Base-by-base conservation (phyloP, 1,140 invertebrate genomes). In the Trissolcus basalis region DNA sequence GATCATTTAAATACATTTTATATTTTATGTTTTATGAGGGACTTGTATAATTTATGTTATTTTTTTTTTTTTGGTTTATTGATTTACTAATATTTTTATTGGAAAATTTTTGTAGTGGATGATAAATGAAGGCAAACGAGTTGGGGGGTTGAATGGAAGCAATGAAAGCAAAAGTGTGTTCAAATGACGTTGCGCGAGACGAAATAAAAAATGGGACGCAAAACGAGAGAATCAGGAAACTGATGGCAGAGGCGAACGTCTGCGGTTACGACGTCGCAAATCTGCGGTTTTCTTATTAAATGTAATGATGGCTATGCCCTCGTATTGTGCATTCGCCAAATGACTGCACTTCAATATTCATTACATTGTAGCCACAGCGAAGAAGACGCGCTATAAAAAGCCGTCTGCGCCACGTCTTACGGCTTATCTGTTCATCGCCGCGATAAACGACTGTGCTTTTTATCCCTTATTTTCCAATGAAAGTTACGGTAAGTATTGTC, bases 221-320 rank as follows among this genome's bases (percentile, higher is more conserved):
- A 19, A 67, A 59, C 63, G 44, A 19, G 47, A 47, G 69, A 72
- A 73, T 73, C 64, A 77, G 73, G 69, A 79, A 79, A 69, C 63
- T 64, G 59, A 65, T 63, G 50, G 55, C 12, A 63, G 35, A 67
- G 68, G 67, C 70, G 55, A 65, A 63, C 43, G 73, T 60, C 64
- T 78, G 55, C 55, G 54, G 69, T 48, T 65, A 45, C 71, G 69
- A 74, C 81, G 71, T 80, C 78, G 80, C 81, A 83, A 80, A 83
- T 82, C 78, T 87, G 86, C 87, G 87, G 87, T 87, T 88, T 85
- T 81, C 82, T 84, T 87, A 87, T 87, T 83, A 86, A 80, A 80
- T 84, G 72, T 85, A 87, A 87, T 87, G 80, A 86, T 56, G 77
- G 85, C 71, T 81, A 81, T 82, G 78, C 77, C 79, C 81, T 80